phyloP scores from a whole-genome alignment of 2,113 vertebrate genomes.

The Pseudolaguvia tuberculata region DNA sequence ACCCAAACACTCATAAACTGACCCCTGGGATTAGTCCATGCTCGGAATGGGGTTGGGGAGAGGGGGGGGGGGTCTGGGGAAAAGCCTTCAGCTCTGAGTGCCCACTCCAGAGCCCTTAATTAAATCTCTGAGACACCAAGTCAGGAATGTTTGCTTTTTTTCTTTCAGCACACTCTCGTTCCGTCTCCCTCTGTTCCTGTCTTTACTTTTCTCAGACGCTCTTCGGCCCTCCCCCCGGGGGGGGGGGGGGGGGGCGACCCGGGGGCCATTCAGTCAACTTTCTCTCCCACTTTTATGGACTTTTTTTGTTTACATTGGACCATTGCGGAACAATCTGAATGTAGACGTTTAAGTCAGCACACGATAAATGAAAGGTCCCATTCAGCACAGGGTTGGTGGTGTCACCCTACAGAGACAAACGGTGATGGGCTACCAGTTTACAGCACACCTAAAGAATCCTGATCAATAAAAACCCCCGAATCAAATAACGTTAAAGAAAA shows the following conservation, averaged over 20 bases:
- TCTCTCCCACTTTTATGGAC: not conserved
- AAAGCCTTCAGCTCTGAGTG: constrained; percentile 58
- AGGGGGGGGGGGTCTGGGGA: constrained; percentile 39
- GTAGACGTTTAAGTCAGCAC: not conserved
- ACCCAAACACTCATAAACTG: constrained; percentile 47
- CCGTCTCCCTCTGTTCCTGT: constrained; percentile 34
- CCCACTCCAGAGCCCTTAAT: constrained; percentile 71
- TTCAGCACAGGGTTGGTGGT: not conserved
- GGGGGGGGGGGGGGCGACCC: too few species aligned
- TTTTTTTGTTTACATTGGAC: not conserved
- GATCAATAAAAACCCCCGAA: too few species aligned
- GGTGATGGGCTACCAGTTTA: not conserved
- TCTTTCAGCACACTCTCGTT: constrained; percentile 21
- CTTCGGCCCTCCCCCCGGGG: not conserved
- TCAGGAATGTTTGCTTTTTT: constrained; percentile 81
- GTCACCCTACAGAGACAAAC: not conserved
- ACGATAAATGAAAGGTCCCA: not conserved
- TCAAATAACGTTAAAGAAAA: too few species aligned
- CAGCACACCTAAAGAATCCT: too few species aligned
- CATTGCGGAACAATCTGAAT: not conserved
- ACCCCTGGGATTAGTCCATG: constrained; percentile 58
- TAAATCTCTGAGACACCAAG: constrained; percentile 78
- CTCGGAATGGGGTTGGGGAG: constrained; percentile 17
- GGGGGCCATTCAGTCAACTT: too few species aligned
- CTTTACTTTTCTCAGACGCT: constrained; percentile 67